Base-by-base conservation (phyloP, 2,888 invertebrate genomes). In the Melieria picta region DNA sequence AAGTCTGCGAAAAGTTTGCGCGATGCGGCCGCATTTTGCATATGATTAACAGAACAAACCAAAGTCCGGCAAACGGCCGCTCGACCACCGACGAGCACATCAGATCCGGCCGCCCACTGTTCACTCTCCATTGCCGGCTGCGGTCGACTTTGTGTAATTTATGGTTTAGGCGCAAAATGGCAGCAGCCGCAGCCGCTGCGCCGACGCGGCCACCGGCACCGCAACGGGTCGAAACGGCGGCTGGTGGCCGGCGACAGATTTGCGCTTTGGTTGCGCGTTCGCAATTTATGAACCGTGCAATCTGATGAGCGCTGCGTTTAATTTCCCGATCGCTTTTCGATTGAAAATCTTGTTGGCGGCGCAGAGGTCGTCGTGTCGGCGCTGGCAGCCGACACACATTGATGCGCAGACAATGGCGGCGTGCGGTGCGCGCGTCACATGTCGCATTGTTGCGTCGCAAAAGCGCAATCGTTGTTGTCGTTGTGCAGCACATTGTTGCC, bases 281-380 rank as follows among this genome's bases (percentile, higher is more conserved):
- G 56, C 13, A 69, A 62, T 69, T 69, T 69, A 79, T 79, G 80
- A 80, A 78, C 72, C 76, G 66, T 77, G 74, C 80, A 79, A 79
- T 77, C 82, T 79, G 82, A 81, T 80, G 79, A 80, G 80, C 74
- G 55, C 67, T 50, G 60, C 72, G 78, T 82, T 83, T 84, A 84
- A 84, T 84, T 82, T 84, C 83, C 84, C 83, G 83, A 81, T 80
- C 77, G 79, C 80, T 80, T 80, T 79, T 79, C 80, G 78, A 79
- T 80, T 79, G 75, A 73, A 79, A 80, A 79, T 76, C 75, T 75
- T 65, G 30, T 30, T 30, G 30, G 30, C 30, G 3, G 30, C 30
- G 30, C 30, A 30, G 30, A 30, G 30, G 30, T 30, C 30, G 30
- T 30, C 30, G 30, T 2, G 1, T 30, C 30, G 30, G 30, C 30